Conservation (phyloP, 1,140 invertebrate genomes). For the Tetramorium parvispinum region DNA sequence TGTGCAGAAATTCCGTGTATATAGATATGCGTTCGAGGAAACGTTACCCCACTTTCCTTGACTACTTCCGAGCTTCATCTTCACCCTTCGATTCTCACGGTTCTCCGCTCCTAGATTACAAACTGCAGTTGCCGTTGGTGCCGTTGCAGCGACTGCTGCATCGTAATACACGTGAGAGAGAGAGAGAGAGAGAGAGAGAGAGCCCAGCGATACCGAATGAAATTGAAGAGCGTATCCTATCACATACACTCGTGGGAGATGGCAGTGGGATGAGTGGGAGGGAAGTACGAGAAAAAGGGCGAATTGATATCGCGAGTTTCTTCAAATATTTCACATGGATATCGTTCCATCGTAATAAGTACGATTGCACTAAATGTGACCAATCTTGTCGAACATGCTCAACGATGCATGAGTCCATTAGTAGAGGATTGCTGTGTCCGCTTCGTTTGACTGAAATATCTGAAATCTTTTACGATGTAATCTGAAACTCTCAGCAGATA, state of each 20-base stretch:
- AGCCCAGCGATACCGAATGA: conserved; percentile 60
- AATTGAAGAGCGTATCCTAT: conserved; percentile 67
- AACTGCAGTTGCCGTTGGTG: conserved; percentile 55
- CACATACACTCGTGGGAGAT: conserved; percentile 34
- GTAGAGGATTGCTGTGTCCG: conserved; percentile 32
- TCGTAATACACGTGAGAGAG: conserved; percentile 73
- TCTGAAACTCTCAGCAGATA: background rate
- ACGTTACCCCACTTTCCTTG: conserved; percentile 64
- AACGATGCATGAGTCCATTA: conserved; percentile 21
- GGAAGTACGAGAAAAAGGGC: background rate
- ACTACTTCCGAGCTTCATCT: conserved; percentile 70
- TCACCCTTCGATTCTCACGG: conserved; percentile 78
- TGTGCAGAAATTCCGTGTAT: background rate
- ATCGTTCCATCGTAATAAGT: conserved; percentile 36
- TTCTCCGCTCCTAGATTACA: conserved; percentile 72
- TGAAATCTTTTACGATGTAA: conserved; percentile 40
- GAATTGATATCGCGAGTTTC: conserved; percentile 32
- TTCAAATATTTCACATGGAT: conserved; percentile 66
- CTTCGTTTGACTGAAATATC: conserved; percentile 48
- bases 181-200: conserved; percentile 68
- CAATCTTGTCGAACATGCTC: conserved; percentile 41
- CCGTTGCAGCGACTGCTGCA: conserved; percentile 34
- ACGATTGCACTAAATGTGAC: conserved; percentile 10
- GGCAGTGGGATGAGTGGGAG: background rate
- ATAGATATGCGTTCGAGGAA: conserved; percentile 59